Evolutionary conservation across 2,888 invertebrate species (phyloP).

Genomic region (Aelia acuminata): DNA sequence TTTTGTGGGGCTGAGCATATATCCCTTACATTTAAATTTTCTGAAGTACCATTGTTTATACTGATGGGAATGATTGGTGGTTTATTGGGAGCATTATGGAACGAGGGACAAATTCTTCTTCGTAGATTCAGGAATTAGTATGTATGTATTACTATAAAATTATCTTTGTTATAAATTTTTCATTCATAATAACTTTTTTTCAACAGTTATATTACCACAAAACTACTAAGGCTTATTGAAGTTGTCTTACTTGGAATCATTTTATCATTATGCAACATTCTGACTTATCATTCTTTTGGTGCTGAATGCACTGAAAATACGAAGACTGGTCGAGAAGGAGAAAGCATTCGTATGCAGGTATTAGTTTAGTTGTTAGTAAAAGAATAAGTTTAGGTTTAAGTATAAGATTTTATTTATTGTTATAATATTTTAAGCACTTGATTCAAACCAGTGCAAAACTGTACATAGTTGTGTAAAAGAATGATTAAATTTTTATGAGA

Average conservation of each 20-base stretch:
- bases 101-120: slow-evolving; percentile 47
- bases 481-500: no score
- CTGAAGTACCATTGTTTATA: slow-evolving; percentile 60
- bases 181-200: not conserved
- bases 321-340: not conserved
- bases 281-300: slow-evolving; percentile 49
- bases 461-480: no score
- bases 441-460: no score
- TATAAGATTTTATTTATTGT: no score
- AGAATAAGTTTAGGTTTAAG: no score
- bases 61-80: slow-evolving; percentile 59
- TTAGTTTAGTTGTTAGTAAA: not conserved
- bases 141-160: not conserved
- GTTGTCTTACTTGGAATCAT: slow-evolving; percentile 20
- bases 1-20: slow-evolving; percentile 47
- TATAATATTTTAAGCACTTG: no score
- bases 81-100: slow-evolving; percentile 58
- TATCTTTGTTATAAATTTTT: not conserved
- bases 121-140: slow-evolving; percentile 55
- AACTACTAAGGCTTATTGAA: slow-evolving; percentile 33
- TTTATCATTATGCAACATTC: slow-evolving; percentile 5
- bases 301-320: slow-evolving; percentile 22
- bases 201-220: slow-evolving; percentile 14
- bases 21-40: slow-evolving; percentile 11
- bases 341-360: not conserved